Evolutionary conservation across 2,888 invertebrate species (phyloP), one percentile per base, ranked within the genome.

Genomic region (Papilio protenor): DNA sequence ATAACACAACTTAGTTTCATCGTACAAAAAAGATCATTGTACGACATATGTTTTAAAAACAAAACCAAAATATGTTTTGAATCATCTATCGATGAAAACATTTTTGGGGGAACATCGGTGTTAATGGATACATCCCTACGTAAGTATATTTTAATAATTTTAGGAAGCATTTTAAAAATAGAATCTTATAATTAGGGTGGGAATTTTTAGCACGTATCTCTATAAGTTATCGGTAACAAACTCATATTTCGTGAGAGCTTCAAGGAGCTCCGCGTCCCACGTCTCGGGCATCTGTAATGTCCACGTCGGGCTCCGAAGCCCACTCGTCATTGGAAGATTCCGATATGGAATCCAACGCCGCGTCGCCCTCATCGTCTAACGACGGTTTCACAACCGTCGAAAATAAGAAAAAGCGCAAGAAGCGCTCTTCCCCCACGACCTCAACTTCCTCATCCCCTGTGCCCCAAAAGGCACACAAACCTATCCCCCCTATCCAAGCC

Each of bases 121-220:
- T 91, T 94, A 94, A 94, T 92, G 88, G 94, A 94, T 87, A 93
- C 88, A 92, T 94, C 94, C 94, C 89, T 83, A 80, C 81, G 85
- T 93, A 92, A 94, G 92, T 92, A 90, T 87, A 91, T 93, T 94
- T 94, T 94, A 94, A 94, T 94, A 94, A 92, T 93, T 92, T 92
- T 86, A 89, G 92, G 91, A 92, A 90, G 91, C 88, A 86, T 87
- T 87, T 82, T 85, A 91, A 92, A 93, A 92, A 94, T 91, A 90
- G 83, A 82, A 83, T 86, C 85, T 21, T 45, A 89, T 85, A 86
- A 82, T 82, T 79, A 86, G 90, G 92, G 90, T 87, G 86, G 84
- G 83, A 84, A 83, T 86, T 86, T 77, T 89, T 89, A 81, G 86
- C 85, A 86, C 83, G 81, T 66, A 73, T 69, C 82, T 86, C 87